Conservation (phyloP, 2,888 invertebrate species). For the Sminthurinus aureus region DNA sequence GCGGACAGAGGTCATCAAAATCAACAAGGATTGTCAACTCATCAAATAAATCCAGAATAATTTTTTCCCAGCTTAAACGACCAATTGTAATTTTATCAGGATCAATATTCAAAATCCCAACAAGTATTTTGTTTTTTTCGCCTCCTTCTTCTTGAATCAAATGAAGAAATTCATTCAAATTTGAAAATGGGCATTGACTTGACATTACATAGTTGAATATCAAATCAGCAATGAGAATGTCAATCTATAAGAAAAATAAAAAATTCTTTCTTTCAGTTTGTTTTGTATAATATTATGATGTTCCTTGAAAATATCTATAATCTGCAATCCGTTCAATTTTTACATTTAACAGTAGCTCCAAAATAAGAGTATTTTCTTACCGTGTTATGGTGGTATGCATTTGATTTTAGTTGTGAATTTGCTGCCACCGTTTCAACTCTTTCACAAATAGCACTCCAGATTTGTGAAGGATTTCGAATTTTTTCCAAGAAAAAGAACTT, state of each 20-base stretch:
- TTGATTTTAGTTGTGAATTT: too few relatives aligned
- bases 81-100: background rate
- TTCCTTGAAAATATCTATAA: background rate
- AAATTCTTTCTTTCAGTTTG: background rate
- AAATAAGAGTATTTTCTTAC: background rate
- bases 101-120: background rate
- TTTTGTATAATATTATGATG: background rate
- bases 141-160: background rate
- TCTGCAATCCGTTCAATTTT: background rate
- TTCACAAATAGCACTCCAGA: background rate
- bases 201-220: background rate
- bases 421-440: background rate
- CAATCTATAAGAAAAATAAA: background rate
- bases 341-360: background rate
- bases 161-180: background rate
- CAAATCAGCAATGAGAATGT: background rate
- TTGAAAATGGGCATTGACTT: background rate
- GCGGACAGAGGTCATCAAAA: background rate
- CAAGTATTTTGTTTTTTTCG: constrained; percentile 1
- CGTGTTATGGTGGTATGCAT: too few relatives aligned
- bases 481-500: constrained; percentile 15
- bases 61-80: constrained; percentile 24
- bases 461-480: background rate
- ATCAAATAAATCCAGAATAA: constrained; percentile 17
- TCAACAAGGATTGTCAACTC: background rate